phyloP scores from a whole-genome alignment of 1,140 invertebrate genomes.

The Lanistes nyassanus region DNA sequence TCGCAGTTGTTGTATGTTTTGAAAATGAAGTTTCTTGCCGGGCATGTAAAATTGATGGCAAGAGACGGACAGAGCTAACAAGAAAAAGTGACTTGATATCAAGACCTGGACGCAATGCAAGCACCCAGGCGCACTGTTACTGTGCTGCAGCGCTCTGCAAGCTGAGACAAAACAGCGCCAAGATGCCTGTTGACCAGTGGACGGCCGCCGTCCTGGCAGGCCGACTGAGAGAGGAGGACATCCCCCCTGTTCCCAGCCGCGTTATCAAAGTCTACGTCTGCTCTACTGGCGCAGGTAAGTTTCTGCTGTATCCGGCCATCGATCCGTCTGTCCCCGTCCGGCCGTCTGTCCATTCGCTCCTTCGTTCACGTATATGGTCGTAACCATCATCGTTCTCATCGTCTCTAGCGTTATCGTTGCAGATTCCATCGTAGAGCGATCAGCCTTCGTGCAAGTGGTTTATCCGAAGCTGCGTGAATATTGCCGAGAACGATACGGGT shows the following conservation, averaged over 20 bases:
- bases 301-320: not conserved
- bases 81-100: no score
- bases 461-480: conserved; percentile 58
- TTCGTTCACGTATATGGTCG: not conserved
- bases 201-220: conserved; percentile 31
- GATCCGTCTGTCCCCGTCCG: not conserved
- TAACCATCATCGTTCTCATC: not conserved
- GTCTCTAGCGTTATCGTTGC: conserved; percentile 31
- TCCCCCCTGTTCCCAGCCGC: conserved; percentile 41
- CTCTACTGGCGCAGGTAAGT: conserved; percentile 45
- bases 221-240: conserved; percentile 37
- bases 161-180: not conserved
- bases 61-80: no score
- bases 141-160: not conserved
- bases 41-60: not conserved
- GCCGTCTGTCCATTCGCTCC: not conserved
- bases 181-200: not conserved
- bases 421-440: conserved; percentile 56
- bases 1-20: no score
- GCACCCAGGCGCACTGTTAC: no score
- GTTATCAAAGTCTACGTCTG: conserved; percentile 47
- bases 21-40: no score
- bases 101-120: no score
- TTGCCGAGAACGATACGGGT: conserved; percentile 50
- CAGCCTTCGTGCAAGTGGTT: conserved; percentile 48